Evolutionary conservation across 2,888 invertebrate genomes (phyloP), one percentile per base, ranked within the genome.

Genomic region (Xestoiulus laeticollis): DNA sequence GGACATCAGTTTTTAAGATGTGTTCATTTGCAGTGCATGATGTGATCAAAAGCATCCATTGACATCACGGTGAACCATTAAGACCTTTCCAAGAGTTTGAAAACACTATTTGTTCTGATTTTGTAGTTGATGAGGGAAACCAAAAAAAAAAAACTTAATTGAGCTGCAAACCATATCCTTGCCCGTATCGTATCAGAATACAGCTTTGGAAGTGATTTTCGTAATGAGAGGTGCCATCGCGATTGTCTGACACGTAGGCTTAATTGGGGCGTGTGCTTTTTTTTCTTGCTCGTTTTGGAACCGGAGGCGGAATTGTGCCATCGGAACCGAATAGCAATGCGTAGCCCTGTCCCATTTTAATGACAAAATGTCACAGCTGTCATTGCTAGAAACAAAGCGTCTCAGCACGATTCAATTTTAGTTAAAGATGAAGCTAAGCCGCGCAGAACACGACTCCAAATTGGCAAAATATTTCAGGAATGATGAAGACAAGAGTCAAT

Each of bases 311-410:
- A 8, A n/a, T 59, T n/a, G 1, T n/a, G 68, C 48, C 48, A 48
- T 48, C 48, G 14, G 48, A 48, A 12, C 48, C 48, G 48, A 48
- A 12, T 8, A 68, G 68, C 68, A 68, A 68, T 22, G 68, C 68
- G 68, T 22, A 22, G 68, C 78, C 78, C 78, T 30, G 78, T 78
- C 78, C 78, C 78, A 78, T 30, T 78, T 78, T 78, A 78, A 78
- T 78, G 78, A 78, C 78, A 78, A 78, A 78, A 78, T 78, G 78
- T 78, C 78, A 78, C 78, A 78, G 78, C 78, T 78, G 78, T 78
- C 78, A 78, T 22, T 30, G 78, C 78, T 30, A 14, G 78, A 78
- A 78, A 78, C 78, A 78, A 78, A 78, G 78, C 78, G 78, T 78
- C 78, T 78, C 30, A 78, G 78, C 78, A 30, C 78, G 78, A 78